Percentiles rank a stretch among this genome's conserved stretches.
phyloP scores from a whole-genome alignment of 2,797 vertebrate genomes.

The Neomorphus geoffroyi region DNA sequence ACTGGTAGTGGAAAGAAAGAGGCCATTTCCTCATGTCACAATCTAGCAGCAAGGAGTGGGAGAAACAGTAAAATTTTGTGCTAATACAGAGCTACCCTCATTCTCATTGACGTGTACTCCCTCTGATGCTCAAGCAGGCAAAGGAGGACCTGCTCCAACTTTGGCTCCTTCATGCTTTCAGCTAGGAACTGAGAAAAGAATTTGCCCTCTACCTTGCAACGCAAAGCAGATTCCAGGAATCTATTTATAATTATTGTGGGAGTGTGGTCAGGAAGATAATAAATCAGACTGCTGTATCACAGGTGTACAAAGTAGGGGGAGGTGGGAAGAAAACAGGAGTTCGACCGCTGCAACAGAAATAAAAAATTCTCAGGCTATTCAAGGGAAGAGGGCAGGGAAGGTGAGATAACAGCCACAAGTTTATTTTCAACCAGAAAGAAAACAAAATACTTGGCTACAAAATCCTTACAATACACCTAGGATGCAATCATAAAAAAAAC shows the following conservation, averaged over 20 bases:
- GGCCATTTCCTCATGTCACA: not conserved
- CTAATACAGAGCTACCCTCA: not conserved
- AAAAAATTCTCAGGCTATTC: slow-evolving; percentile 14
- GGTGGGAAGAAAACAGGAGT: slow-evolving; percentile 16
- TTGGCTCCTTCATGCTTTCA: not conserved
- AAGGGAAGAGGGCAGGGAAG: slow-evolving; percentile 2
- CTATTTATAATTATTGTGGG: slow-evolving; percentile 44
- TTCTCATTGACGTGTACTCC: not conserved
- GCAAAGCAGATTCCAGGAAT: slow-evolving; percentile 33
- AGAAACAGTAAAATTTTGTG: not conserved
- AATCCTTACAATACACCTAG: slow-evolving; percentile 7
- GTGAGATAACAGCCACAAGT: slow-evolving; percentile 52
- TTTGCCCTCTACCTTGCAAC: not conserved
- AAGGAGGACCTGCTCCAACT: not conserved
- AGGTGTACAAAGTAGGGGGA: slow-evolving; percentile 26
- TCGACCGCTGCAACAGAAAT: not conserved
- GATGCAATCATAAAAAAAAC: not conserved
- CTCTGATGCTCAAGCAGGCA: not conserved
- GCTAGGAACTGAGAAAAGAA: not conserved
- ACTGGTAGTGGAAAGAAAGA: no score
- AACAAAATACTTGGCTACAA: slow-evolving; percentile 43
- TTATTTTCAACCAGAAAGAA: slow-evolving; percentile 14
- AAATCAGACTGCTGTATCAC: slow-evolving; percentile 41
- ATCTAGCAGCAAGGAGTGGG: not conserved
- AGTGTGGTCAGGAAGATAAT: slow-evolving; percentile 64